Evolutionary conservation across 2,888 invertebrate genomes (phyloP).

Genomic region (Caenorhabditis zanzibari): DNA sequence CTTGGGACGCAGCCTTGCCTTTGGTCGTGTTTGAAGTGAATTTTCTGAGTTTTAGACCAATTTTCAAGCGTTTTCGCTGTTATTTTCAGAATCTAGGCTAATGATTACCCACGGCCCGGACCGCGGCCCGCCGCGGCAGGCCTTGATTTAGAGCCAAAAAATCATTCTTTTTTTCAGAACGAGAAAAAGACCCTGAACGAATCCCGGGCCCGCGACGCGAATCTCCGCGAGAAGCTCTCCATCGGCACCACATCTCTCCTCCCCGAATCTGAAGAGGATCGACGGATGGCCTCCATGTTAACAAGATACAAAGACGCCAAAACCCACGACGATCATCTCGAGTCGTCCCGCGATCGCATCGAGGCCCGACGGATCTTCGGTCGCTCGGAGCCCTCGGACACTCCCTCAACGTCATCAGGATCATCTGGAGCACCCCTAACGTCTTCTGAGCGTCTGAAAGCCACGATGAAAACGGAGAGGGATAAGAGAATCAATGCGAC

Average conservation of each 20-base stretch:
- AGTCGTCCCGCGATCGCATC: slow-evolving; percentile 66
- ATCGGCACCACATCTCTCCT: slow-evolving; percentile 72
- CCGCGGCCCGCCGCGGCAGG: too few species aligned
- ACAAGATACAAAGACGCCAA: slow-evolving; percentile 74
- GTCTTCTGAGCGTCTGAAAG: slow-evolving; percentile 59
- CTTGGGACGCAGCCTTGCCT: too few species aligned
- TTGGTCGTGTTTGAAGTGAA: too few species aligned
- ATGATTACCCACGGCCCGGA: too few species aligned
- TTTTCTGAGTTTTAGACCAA: not conserved
- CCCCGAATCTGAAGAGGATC: slow-evolving; percentile 78
- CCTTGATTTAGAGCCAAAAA: too few species aligned
- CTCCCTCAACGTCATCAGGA: slow-evolving; percentile 44
- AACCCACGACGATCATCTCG: slow-evolving; percentile 70
- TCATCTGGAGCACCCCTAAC: slow-evolving; percentile 29
- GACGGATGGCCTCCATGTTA: slow-evolving; percentile 76
- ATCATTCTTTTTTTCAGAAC: too few species aligned
- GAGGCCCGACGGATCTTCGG: slow-evolving; percentile 66
- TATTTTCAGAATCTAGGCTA: not conserved
- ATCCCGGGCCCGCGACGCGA: slow-evolving; percentile 75
- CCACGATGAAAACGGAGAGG: slow-evolving; percentile 61
- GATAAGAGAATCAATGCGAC: slow-evolving; percentile 61
- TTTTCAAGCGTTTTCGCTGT: not conserved
- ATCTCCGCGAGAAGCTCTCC: slow-evolving; percentile 73
- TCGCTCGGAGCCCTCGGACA: slow-evolving; percentile 1
- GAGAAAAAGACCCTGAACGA: slow-evolving; percentile 78